phyloP scores from a whole-genome alignment of 2,797 vertebrate species.

The Simalia tracyae region DNA sequence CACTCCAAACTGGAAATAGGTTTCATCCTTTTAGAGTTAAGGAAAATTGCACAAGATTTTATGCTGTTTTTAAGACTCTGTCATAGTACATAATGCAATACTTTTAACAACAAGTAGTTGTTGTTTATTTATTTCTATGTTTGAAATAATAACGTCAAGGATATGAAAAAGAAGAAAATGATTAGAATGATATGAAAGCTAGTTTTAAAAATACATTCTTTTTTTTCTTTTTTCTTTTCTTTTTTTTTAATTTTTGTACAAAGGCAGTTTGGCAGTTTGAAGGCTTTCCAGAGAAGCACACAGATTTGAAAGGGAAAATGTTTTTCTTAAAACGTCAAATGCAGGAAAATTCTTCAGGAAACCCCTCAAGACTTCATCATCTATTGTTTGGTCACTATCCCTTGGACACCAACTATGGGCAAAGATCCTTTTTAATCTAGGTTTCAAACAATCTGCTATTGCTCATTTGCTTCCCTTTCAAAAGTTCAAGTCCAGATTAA shows the following conservation, averaged over 20 bases:
- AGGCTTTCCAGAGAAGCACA: conserved; percentile 26
- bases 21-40: not conserved
- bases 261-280: conserved; percentile 4
- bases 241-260: not conserved
- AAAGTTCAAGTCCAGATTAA: conserved; percentile 52
- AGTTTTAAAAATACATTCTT: conserved; percentile 4
- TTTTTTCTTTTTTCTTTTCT: conserved; percentile 6
- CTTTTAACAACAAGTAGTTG: not conserved
- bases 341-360: conserved; percentile 53
- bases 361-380: conserved; percentile 54
- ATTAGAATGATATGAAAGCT: not conserved
- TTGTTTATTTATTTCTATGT: not conserved
- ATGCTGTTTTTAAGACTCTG: not conserved
- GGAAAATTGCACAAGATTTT: not conserved
- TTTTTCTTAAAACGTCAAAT: conserved; percentile 55
- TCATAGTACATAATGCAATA: not conserved
- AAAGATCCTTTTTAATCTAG: conserved; percentile 49
- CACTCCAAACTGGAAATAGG: not conserved
- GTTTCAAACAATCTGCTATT: conserved; percentile 25
- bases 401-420: conserved; percentile 58
- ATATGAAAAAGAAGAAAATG: not conserved
- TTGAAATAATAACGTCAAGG: not conserved
- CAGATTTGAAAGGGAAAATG: conserved; percentile 15
- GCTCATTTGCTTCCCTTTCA: conserved; percentile 42
- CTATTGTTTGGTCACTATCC: conserved; percentile 41